A percentile compares a stretch with the other conserved stretches of the same genome.
Conservation (phyloP, 2,797 vertebrate species). For the Hemitrygon akajei region DNA sequence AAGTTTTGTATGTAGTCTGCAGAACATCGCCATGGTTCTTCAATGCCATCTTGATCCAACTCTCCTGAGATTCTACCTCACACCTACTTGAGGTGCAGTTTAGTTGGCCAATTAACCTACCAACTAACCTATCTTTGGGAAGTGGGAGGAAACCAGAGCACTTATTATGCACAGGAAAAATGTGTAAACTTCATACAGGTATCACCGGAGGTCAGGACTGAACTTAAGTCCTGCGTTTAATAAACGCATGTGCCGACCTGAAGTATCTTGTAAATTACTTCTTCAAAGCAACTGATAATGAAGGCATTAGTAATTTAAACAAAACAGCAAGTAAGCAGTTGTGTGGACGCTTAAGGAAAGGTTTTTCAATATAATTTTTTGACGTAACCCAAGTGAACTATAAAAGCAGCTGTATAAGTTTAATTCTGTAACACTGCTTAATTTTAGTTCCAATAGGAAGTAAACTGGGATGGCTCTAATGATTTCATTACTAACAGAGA, state of each 20-base stretch:
- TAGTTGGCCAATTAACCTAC: too few relatives aligned
- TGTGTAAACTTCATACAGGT: too few relatives aligned
- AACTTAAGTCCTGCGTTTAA: too few relatives aligned
- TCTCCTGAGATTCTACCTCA: too few relatives aligned
- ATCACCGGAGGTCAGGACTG: too few relatives aligned
- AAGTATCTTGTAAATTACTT: background rate
- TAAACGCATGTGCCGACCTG: background rate
- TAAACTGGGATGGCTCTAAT: background rate
- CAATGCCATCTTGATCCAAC: too few relatives aligned
- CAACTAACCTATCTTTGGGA: too few relatives aligned
- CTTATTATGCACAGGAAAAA: too few relatives aligned
- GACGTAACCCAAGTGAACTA: background rate
- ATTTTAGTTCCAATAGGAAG: background rate
- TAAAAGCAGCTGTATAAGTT: background rate
- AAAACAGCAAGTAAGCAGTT: background rate
- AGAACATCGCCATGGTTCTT: too few relatives aligned
- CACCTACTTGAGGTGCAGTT: too few relatives aligned
- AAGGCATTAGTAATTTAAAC: background rate
- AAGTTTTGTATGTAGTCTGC: too few relatives aligned
- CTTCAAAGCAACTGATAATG: background rate
- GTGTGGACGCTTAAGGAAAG: background rate
- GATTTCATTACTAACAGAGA: background rate
- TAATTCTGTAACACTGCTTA: background rate
- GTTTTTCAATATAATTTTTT: background rate
- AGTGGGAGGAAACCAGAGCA: too few relatives aligned